phyloP scores from a whole-genome alignment of 1,140 invertebrate genomes.

The Calliopsis andreniformis region DNA sequence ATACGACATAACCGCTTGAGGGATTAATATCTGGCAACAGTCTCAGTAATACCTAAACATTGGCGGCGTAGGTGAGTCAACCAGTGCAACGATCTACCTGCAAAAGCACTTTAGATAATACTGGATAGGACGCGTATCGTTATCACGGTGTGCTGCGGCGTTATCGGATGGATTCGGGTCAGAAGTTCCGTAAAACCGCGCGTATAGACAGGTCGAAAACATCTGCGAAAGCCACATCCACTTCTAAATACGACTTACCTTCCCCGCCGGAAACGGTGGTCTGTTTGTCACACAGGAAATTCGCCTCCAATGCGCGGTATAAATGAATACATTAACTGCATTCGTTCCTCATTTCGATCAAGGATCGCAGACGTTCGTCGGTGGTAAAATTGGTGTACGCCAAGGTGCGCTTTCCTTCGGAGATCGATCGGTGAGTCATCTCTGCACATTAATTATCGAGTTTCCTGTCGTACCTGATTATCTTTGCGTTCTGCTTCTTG shows the following conservation, averaged over 20 bases:
- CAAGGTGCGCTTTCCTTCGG: conserved; percentile 3
- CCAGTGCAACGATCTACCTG: conserved; percentile 35
- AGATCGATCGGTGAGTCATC: conserved; percentile 40
- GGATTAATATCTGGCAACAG: neutral
- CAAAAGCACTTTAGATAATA: conserved; percentile 42
- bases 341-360: conserved; percentile 18
- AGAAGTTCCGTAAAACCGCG: conserved; percentile 17
- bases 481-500: conserved; percentile 20
- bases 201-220: conserved; percentile 1
- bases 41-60: neutral
- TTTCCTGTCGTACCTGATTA: conserved; percentile 33
- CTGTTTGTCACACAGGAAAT: conserved; percentile 13
- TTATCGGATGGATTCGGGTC: conserved; percentile 35
- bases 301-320: neutral
- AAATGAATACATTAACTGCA: conserved; percentile 28
- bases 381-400: conserved; percentile 12
- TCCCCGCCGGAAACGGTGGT: conserved; percentile 24
- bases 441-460: conserved; percentile 37
- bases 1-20: neutral
- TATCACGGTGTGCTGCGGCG: conserved; percentile 14
- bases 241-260: no score
- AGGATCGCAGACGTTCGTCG: neutral
- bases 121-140: conserved; percentile 33
- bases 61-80: conserved; percentile 20
- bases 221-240: conserved; percentile 15